Conservation (phyloP, 2,113 vertebrate species). For the Periophthalmodon schlosseri region DNA sequence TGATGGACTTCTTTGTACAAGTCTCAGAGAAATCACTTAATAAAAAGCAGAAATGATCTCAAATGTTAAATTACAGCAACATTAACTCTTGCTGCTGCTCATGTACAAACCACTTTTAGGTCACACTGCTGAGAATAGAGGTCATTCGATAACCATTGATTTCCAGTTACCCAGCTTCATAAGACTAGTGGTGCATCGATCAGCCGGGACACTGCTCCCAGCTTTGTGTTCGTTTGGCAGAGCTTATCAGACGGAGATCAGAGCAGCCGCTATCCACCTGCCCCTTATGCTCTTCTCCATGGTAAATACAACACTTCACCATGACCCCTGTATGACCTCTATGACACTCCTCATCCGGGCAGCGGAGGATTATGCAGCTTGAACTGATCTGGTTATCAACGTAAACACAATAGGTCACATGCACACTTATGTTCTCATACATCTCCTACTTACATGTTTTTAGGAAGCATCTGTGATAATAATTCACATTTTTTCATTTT, state of each 20-base stretch:
- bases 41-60: not conserved
- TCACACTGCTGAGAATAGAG: conserved; percentile 22
- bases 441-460: not conserved
- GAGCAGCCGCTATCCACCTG: conserved; percentile 32
- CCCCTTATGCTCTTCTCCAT: not conserved
- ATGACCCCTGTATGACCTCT: conserved; percentile 57
- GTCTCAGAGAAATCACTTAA: not conserved
- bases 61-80: not conserved
- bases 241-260: conserved; percentile 24
- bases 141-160: conserved; percentile 20
- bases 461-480: not conserved
- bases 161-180: conserved; percentile 50
- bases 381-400: not conserved
- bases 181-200: conserved; percentile 46
- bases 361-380: conserved; percentile 42
- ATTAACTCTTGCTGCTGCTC: not conserved
- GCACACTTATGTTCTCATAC: not conserved
- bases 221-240: conserved; percentile 31
- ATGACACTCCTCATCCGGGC: conserved; percentile 47
- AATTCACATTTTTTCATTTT: not conserved
- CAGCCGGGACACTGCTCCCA: conserved; percentile 23
- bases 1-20: not conserved
- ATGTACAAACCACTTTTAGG: conserved; percentile 2
- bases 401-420: not conserved
- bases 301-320: not conserved